Evolutionary conservation across 1,140 invertebrate genomes (phyloP).

Genomic region (Megathymus violae): DNA sequence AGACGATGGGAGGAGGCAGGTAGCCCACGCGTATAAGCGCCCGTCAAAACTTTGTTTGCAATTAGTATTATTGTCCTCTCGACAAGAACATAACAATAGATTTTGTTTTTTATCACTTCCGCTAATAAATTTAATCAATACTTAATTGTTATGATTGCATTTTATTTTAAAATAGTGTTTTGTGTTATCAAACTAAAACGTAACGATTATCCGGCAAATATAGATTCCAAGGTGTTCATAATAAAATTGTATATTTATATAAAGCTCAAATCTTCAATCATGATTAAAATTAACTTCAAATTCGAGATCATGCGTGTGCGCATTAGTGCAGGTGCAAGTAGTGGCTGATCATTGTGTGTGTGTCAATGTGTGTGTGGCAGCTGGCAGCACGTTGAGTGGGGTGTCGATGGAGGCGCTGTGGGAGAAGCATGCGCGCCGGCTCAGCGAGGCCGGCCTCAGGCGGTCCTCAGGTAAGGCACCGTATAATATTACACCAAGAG

Average conservation of each 20-base stretch:
- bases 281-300: slow-evolving; percentile 21
- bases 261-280: slow-evolving; percentile 1
- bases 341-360: slow-evolving; percentile 78
- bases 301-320: slow-evolving; percentile 48
- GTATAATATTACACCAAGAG: slow-evolving; percentile 1
- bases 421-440: slow-evolving; percentile 87
- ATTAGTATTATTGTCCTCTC: slow-evolving; percentile 41
- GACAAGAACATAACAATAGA: slow-evolving; percentile 26
- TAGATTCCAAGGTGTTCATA: too few species aligned
- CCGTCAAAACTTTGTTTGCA: slow-evolving; percentile 36
- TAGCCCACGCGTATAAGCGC: slow-evolving; percentile 20
- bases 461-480: slow-evolving; percentile 87
- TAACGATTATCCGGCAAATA: too few species aligned
- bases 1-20: slow-evolving; percentile 14
- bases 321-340: slow-evolving; percentile 54
- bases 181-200: too few species aligned
- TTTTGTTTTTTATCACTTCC: slow-evolving; percentile 23
- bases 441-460: slow-evolving; percentile 88
- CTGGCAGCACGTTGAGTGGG: slow-evolving; percentile 85
- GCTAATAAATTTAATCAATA: slow-evolving; percentile 13
- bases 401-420: slow-evolving; percentile 88
- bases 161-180: too few species aligned
- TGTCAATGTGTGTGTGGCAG: slow-evolving; percentile 84
- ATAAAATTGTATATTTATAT: neutral
- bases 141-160: neutral